Base-by-base conservation (phyloP, 2,888 invertebrate genomes). In the Pollenia angustigena region DNA sequence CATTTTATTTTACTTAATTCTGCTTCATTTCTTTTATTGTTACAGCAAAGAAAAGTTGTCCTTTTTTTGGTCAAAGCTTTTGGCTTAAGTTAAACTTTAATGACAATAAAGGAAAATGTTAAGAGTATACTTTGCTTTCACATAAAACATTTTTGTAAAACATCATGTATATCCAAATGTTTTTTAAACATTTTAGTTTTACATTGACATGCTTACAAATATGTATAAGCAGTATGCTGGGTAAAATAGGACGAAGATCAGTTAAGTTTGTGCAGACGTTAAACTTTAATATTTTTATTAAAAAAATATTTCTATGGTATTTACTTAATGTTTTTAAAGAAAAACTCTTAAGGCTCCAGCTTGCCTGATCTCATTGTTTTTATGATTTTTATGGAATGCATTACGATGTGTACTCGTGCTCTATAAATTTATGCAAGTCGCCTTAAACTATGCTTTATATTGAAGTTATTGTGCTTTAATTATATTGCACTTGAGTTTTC, bases 401-500 rank as follows among this genome's bases (percentile, higher is more conserved):
- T 56, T 56, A 56, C 11, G 18, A 11, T 18, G 4, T 56, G 16
- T 1, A 56, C 23, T 18, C 12, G 18, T 23, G 11, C 56, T 23
- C 6, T 23, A 23, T 56, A 23, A 56, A 12, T 56, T 23, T 18
- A n/a, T 64, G 16, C 16, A 44, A 42, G 23, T 68, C 50, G 66
- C 58, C 50, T 68, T 46, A 48, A 78, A 68, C 68, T 68, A 58
- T 78, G 48, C 58, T 68, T 78, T 56, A 18, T 40, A 40, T 78
- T 68, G 14, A 50, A 75, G 46, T 74, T 50, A 60, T 74, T 60
- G 52, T 78, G 44, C 18, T 56, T 66, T 66, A 66, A 78, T 78
- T 66, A 66, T 78, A 68, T 42, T 78, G 66, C 44, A 56, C 46
- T 58, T 68, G 48, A 58, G 44, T 32, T 48, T 11, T 12, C 40